phyloP scores from a whole-genome alignment of 2,888 invertebrate species.

The Lasioglossum figueresi region DNA sequence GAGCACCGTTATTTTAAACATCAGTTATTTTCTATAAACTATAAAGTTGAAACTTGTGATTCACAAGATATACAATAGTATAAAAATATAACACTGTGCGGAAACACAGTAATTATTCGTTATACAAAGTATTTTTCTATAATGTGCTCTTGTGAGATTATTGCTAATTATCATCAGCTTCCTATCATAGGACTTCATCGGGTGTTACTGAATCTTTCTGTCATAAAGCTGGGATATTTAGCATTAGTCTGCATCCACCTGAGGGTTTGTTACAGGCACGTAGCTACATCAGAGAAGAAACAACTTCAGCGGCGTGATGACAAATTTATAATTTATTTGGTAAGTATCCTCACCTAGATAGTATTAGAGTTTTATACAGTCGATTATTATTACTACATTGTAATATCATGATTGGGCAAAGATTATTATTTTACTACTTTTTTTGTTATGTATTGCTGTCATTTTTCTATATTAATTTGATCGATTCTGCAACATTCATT shows the following conservation, averaged over 20 bases:
- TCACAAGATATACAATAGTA: not conserved
- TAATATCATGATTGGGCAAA: constrained; percentile 33
- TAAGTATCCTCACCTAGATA: constrained; percentile 65
- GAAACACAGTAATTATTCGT: constrained; percentile 3
- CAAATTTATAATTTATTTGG: constrained; percentile 69
- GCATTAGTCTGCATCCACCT: constrained; percentile 85
- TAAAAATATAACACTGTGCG: not conserved
- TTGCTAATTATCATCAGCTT: constrained; percentile 81
- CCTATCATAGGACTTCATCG: constrained; percentile 64
- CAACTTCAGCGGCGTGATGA: constrained; percentile 81
- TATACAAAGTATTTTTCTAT: constrained; percentile 53
- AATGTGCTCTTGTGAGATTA: constrained; percentile 81
- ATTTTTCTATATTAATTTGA: constrained; percentile 27
- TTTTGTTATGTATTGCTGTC: constrained; percentile 33
- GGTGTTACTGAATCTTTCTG: constrained; percentile 54
- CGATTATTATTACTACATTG: constrained; percentile 36
- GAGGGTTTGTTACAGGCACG: constrained; percentile 88
- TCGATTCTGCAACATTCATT: constrained; percentile 9
- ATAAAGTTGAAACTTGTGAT: not conserved
- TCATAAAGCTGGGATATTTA: constrained; percentile 80
- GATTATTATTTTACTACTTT: constrained; percentile 28
- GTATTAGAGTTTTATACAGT: constrained; percentile 52
- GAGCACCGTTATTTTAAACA: constrained; percentile 75
- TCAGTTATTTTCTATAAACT: constrained; percentile 6
- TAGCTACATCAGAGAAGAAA: constrained; percentile 81